Percentiles rank a stretch among this genome's conserved stretches.
These are phyloP conservation scores for Platichthys stellatus DNA, from an alignment of 2,113 vertebrate species.

Conservation along the genomic window DNA sequence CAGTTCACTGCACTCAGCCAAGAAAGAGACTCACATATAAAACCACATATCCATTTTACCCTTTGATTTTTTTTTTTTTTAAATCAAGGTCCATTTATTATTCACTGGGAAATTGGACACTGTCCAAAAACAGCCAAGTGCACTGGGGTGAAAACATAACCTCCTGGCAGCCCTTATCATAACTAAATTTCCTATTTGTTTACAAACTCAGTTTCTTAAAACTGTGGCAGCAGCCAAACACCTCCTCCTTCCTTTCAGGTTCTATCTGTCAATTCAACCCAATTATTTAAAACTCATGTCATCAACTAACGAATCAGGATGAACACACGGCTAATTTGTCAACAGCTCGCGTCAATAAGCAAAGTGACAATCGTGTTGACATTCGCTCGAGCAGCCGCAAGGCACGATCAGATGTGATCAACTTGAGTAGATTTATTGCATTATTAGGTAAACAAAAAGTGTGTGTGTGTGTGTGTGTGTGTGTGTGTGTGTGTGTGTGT, in stretches of 20 bases:
- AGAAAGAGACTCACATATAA: too few species aligned
- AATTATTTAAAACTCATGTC: conserved; percentile 63
- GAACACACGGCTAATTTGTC: conserved; percentile 53
- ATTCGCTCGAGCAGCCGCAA: conserved; percentile 10
- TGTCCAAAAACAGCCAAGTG: too few species aligned
- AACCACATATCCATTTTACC: too few species aligned
- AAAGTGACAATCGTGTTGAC: conserved; percentile 20
- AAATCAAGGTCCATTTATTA: too few species aligned
- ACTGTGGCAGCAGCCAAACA: conserved; percentile 29
- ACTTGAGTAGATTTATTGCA: neutral
- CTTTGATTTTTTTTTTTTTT: too few species aligned
- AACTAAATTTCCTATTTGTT: conserved; percentile 13
- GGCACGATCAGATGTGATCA: conserved; percentile 16
- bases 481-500: neutral
- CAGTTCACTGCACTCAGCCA: too few species aligned
- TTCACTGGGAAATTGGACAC: too few species aligned
- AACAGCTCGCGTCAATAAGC: conserved; percentile 41
- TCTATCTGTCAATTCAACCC: conserved; percentile 48
- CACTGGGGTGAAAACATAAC: too few species aligned
- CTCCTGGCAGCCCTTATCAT: too few species aligned
- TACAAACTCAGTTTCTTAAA: conserved; percentile 48
- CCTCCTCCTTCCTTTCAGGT: conserved; percentile 41
- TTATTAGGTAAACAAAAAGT: neutral
- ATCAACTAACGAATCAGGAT: conserved; percentile 65
- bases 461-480: neutral